Conservation (phyloP, 1,140 invertebrate species). For the Apis cerana region DNA sequence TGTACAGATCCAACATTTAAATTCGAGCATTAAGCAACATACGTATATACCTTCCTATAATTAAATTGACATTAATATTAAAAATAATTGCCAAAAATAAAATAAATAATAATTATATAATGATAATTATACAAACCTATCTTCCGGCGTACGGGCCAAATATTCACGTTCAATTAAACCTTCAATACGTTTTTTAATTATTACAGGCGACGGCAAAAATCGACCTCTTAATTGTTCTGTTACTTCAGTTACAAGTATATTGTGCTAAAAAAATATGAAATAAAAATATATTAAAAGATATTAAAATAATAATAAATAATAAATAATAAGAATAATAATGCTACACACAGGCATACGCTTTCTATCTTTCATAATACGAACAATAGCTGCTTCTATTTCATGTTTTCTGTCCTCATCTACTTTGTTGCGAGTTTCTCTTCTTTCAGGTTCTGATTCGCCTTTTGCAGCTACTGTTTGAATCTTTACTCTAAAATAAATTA, state of each 20-base stretch:
- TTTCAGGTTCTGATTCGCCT: slow-evolving; percentile 98
- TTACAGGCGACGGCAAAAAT: slow-evolving; percentile 98
- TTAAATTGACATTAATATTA: slow-evolving; percentile 35
- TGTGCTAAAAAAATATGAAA: slow-evolving; percentile 85
- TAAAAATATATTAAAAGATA: background rate
- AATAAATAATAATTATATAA: background rate
- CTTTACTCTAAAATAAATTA: slow-evolving; percentile 87
- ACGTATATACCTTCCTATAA: slow-evolving; percentile 93
- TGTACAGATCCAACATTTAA: slow-evolving; percentile 78
- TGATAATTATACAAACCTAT: slow-evolving; percentile 84
- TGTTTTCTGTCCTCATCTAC: slow-evolving; percentile 99
- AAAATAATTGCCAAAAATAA: slow-evolving; percentile 1
- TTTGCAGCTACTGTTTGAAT: slow-evolving; percentile 97
- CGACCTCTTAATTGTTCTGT: slow-evolving; percentile 97
- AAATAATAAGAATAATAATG: background rate
- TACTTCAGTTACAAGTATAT: slow-evolving; percentile 97
- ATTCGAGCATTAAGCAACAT: slow-evolving; percentile 89
- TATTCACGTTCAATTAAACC: slow-evolving; percentile 99
- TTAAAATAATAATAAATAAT: background rate
- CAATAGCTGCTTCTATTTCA: slow-evolving; percentile 99
- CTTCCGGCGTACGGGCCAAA: slow-evolving; percentile 96
- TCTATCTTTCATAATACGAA: slow-evolving; percentile 99
- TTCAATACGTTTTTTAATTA: slow-evolving; percentile 99
- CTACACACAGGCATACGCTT: slow-evolving; percentile 92
- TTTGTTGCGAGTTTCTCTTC: slow-evolving; percentile 98